Base-by-base conservation (phyloP, 2,888 invertebrate species). In the Orthosia incerta region DNA sequence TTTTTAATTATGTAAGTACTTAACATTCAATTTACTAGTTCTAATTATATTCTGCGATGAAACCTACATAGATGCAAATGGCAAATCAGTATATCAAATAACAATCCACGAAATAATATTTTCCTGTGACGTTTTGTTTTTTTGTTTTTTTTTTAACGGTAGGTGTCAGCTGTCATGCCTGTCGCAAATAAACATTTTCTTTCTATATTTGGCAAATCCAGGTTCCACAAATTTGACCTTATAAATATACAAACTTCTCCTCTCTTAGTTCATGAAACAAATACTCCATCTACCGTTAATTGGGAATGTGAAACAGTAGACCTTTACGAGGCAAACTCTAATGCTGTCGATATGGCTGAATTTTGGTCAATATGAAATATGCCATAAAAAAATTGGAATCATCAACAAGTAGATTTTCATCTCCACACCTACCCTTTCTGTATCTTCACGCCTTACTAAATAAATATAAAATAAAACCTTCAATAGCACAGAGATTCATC, bases 391-490 rank as follows among this genome's bases (percentile, higher is more conserved):
- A 9, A 39, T 39, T 39, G 7, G 9, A 39, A 39, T 39, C 39
- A 39, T 39, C 39, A 39, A 39, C 39, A 39, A 39, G n/a, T n/a
- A 65, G 16, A 31, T 16, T 31, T 48, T 4, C 12, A 31, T 48
- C 12, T 48, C 74, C 26, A 23, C 48, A 51, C 11, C 51, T 11
- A 13, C 64, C 64, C n/a, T 26, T n/a, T 0, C 31, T 50, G 13
- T 13, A 48, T 13, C 26, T 31, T 69, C 31, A 56, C 12, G 23
- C 18, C 50, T 50, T 45, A 26, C 15, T 11, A 59, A n/a, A 59
- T 46, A 59, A 7, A 20, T 12, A 51, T 48, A 65, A 68, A 81
- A 51, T 48, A 65, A 68, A 81, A 65, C 79, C 65, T 78, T 72
- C 59, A 67, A 71, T 39, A 51, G 18, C 23, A 55, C 23, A 62